Evolutionary conservation across 2,113 vertebrate species (phyloP).

Genomic region (Malaclemys terrapin): DNA sequence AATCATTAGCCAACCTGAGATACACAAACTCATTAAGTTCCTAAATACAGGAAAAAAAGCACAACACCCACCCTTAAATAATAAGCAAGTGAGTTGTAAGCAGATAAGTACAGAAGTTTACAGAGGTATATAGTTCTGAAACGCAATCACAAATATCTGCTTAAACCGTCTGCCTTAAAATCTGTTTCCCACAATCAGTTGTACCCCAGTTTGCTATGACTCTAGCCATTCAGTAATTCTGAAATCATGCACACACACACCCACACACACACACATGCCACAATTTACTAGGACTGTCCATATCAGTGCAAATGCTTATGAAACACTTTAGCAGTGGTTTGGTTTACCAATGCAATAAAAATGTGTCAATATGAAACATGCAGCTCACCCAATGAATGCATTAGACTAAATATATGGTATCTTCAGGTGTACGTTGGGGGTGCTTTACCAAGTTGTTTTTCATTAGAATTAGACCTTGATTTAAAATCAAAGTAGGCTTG

Average conservation of each 20-base stretch:
- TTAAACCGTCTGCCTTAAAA: conserved; percentile 52
- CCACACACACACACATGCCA: neutral
- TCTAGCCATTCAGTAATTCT: neutral
- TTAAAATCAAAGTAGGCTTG: conserved; percentile 92
- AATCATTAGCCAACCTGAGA: conserved; percentile 76
- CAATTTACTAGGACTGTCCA: fast-evolving
- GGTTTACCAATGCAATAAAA: conserved; percentile 78
- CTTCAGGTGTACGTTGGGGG: conserved; percentile 98
- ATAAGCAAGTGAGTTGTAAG: fast-evolving
- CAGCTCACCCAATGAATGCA: conserved; percentile 81
- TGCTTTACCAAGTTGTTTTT: conserved; percentile 88
- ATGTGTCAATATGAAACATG: conserved; percentile 42
- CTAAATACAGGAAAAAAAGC: neutral
- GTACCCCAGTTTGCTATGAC: conserved; percentile 28
- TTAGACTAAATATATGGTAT: conserved; percentile 91
- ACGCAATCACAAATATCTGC: neutral
- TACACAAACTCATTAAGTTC: conserved; percentile 41
- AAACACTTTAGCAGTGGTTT: neutral
- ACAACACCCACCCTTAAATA: neutral
- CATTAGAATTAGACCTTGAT: conserved; percentile 91
- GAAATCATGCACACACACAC: neutral
- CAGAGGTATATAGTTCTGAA: conserved; percentile 14
- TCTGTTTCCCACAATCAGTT: neutral
- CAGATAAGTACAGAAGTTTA: neutral
- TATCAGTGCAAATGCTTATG: neutral